Conservation (phyloP, 2,113 vertebrate genomes). For the Vimba vimba region DNA sequence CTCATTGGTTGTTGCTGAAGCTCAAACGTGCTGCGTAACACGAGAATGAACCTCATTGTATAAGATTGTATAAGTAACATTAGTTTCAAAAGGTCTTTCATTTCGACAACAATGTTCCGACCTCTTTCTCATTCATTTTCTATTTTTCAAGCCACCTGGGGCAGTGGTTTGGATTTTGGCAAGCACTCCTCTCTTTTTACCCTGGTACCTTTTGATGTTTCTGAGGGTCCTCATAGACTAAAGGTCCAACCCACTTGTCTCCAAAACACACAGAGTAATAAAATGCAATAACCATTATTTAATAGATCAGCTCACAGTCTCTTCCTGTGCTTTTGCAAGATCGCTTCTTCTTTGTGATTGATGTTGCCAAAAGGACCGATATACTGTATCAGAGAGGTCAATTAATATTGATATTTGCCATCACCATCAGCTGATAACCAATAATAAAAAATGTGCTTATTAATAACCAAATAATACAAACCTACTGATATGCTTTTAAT, state of each 20-base stretch:
- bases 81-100: not conserved
- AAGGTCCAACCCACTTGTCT: not conserved
- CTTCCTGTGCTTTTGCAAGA: not conserved
- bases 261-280: not conserved
- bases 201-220: not conserved
- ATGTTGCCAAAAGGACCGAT: not conserved
- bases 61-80: not conserved
- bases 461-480: not conserved
- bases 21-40: too few relatives aligned
- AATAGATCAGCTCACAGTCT: not conserved
- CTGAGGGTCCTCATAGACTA: conserved; percentile 6
- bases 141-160: not conserved
- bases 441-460: not conserved
- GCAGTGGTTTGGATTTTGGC: not conserved
- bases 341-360: not conserved
- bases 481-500: too few relatives aligned
- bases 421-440: not conserved
- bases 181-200: not conserved
- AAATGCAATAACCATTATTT: not conserved
- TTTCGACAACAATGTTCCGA: not conserved
- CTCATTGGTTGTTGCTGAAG: too few relatives aligned
- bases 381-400: not conserved
- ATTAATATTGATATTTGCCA: not conserved
- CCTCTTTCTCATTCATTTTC: not conserved
- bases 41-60: too few relatives aligned